Conservation (phyloP, 2,113 vertebrate species). For the Copsychus sechellarum region DNA sequence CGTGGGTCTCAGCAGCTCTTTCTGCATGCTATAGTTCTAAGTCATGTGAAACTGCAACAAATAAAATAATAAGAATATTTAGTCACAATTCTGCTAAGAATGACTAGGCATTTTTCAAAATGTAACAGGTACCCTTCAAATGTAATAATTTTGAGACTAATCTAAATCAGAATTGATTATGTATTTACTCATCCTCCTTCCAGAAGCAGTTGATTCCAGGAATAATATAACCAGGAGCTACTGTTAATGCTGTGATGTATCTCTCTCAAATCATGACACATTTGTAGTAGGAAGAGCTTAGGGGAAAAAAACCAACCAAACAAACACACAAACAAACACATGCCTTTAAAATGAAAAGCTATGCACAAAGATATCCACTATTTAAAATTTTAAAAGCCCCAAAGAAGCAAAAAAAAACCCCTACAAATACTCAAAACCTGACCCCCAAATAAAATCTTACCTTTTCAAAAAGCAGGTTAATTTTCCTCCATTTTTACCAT, state of each 20-base stretch:
- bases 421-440: background rate
- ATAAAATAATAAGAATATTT: background rate
- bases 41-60: background rate
- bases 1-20: background rate
- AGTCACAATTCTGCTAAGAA: background rate
- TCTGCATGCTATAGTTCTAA: background rate
- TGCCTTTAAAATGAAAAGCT: background rate
- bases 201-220: background rate
- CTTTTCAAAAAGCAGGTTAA: background rate
- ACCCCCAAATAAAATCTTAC: background rate
- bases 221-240: background rate
- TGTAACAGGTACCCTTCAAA: background rate
- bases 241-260: background rate
- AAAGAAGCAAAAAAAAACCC: fast-evolving
- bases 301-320: background rate
- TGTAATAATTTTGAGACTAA: background rate
- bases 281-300: background rate
- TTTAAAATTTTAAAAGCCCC: background rate
- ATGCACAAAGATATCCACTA: background rate
- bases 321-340: fast-evolving
- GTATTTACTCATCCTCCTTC: background rate
- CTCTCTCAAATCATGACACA: background rate
- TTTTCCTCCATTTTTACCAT: background rate
- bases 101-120: background rate
- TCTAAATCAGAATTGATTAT: background rate